Percentiles rank a stretch among this genome's conserved stretches.
Evolutionary conservation across 2,888 invertebrate species (phyloP).

Genomic region (Allygus modestus): DNA sequence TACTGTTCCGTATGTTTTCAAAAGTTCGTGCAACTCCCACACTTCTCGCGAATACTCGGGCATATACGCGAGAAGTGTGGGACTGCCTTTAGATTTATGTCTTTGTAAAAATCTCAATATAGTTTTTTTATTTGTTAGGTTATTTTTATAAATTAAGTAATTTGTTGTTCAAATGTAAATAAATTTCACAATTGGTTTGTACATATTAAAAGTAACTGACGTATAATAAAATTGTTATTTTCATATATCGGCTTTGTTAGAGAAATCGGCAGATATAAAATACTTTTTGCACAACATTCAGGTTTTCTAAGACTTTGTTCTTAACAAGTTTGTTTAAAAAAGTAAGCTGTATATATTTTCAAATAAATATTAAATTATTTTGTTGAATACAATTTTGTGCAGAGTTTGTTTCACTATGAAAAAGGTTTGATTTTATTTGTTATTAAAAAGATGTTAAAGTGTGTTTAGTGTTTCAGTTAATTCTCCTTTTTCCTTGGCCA

Average conservation of each 20-base stretch:
- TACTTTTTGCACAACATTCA: neutral
- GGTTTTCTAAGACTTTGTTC: neutral
- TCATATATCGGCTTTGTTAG: neutral
- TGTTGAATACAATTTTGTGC: neutral
- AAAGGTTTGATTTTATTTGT: neutral
- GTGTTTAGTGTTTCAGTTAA: neutral
- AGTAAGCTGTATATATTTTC: neutral
- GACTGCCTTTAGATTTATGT: no score
- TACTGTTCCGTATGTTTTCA: no score
- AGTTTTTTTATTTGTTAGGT: neutral
- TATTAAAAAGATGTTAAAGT: slow-evolving; percentile 4
- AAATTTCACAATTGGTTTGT: slow-evolving; percentile 12
- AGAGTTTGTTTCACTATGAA: neutral
- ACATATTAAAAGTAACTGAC: slow-evolving; percentile 1
- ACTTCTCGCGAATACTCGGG: no score
- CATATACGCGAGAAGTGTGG: no score
- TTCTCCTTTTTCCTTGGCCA: neutral
- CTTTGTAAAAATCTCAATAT: neutral
- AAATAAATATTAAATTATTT: neutral
- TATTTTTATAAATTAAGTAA: neutral
- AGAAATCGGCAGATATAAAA: neutral
- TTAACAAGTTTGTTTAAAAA: neutral
- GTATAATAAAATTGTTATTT: slow-evolving; percentile 29
- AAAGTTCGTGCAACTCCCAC: no score
- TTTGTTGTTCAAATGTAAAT: slow-evolving; percentile 11